These are phyloP conservation scores for Heterodera carotae DNA, from an alignment of 1,140 invertebrate species.

Conservation along the genomic window DNA sequence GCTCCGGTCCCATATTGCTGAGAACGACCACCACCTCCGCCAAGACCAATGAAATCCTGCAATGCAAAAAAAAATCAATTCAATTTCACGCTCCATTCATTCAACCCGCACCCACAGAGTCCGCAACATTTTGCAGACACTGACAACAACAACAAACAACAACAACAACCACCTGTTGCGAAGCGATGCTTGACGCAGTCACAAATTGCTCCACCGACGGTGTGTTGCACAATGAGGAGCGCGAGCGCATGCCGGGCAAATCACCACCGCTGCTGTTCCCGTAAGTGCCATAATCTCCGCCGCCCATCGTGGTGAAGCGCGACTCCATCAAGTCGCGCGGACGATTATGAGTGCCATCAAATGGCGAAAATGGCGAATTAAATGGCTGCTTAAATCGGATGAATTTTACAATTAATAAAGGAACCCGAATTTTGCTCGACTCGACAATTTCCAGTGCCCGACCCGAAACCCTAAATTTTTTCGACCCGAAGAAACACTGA, in stretches of 20 bases:
- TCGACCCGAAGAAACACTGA: too few relatives aligned
- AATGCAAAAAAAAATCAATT: too few relatives aligned
- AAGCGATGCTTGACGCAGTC: constrained; percentile 9
- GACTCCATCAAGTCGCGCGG: constrained; percentile 28
- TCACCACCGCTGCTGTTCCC: not conserved
- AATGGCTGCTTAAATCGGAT: constrained; percentile 1
- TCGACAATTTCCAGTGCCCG: too few relatives aligned
- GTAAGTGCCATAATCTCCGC: not conserved
- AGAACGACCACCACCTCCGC: not conserved
- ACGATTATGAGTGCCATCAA: not conserved
- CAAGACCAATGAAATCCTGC: constrained; percentile 9
- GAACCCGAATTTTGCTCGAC: too few relatives aligned
- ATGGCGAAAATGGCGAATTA: constrained; percentile 19
- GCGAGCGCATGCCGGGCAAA: constrained; percentile 28
- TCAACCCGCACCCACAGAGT: too few relatives aligned
- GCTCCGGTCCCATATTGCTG: not conserved
- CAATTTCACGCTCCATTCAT: too few relatives aligned
- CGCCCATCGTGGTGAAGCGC: constrained; percentile 15
- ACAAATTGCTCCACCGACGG: constrained; percentile 33
- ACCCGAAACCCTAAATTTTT: too few relatives aligned
- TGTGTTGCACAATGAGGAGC: constrained; percentile 41
- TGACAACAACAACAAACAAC: too few relatives aligned
- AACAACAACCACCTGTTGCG: constrained; percentile 5
- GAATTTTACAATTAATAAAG: too few relatives aligned
- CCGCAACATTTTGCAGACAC: too few relatives aligned